These are phyloP conservation scores for Urocitellus parryii DNA, from an alignment of 2,113 vertebrate genomes.

Conservation along the genomic window DNA sequence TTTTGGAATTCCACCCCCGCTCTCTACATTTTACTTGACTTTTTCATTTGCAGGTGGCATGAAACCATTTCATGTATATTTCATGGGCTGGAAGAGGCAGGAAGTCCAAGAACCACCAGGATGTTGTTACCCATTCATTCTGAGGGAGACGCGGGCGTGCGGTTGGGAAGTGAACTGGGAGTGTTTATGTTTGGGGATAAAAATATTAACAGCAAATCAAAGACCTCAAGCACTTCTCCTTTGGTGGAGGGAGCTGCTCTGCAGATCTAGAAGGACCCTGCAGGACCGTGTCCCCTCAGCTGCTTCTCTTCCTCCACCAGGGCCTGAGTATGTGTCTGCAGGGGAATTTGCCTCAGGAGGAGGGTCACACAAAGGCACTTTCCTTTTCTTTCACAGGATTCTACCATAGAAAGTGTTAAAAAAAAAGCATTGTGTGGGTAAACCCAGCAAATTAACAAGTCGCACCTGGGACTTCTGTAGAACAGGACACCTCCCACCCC, in stretches of 20 bases:
- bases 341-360: background rate
- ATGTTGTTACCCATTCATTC: background rate
- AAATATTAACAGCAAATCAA: conserved; percentile 26
- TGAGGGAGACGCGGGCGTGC: accelerated
- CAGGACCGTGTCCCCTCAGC: no score
- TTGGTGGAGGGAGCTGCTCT: background rate
- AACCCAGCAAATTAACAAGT: background rate
- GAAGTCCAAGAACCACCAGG: background rate
- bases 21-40: conserved; percentile 66
- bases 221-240: background rate
- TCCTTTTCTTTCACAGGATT: background rate
- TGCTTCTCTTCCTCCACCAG: background rate
- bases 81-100: background rate
- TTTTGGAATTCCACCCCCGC: conserved; percentile 66
- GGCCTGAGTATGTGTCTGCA: background rate
- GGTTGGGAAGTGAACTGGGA: background rate
- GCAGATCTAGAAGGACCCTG: background rate
- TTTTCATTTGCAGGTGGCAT: conserved; percentile 78
- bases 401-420: background rate
- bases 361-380: background rate
- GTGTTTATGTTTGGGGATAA: background rate
- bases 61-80: background rate
- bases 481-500: no score
- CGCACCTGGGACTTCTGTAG: background rate
- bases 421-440: background rate